Conservation (phyloP, 2,797 vertebrate genomes). For the Phrynocephalus vlangalii region DNA sequence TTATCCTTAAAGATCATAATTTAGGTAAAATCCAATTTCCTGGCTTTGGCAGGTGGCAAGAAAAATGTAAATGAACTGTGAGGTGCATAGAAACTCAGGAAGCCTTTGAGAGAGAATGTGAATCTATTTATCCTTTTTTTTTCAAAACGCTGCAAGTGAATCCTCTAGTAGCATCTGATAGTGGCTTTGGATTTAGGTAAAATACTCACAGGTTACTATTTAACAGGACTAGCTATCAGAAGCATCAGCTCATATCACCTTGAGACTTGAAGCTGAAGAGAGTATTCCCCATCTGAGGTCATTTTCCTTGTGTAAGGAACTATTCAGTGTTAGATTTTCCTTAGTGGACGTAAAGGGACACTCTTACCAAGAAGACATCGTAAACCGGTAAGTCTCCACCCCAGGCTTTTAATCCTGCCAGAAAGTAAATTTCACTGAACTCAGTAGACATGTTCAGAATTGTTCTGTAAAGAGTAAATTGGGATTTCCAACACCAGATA, state of each 20-base stretch:
- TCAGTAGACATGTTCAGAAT: neutral
- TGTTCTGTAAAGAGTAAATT: neutral
- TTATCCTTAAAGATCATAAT: slow-evolving; percentile 77
- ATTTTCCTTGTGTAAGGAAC: neutral
- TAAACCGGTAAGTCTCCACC: neutral
- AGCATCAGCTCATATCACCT: neutral
- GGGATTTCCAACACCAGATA: neutral
- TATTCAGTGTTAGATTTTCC: neutral
- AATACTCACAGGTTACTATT: neutral
- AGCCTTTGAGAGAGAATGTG: slow-evolving; percentile 45
- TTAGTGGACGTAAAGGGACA: neutral
- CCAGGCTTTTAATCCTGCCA: neutral
- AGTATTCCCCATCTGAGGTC: neutral
- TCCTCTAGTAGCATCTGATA: neutral
- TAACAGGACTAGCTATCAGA: neutral
- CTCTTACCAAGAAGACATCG: neutral
- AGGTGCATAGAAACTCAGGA: slow-evolving; percentile 52
- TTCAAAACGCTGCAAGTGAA: neutral
- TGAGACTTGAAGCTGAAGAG: neutral
- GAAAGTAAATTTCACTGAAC: neutral
- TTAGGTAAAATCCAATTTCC: slow-evolving; percentile 80
- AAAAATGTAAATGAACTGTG: slow-evolving; percentile 69
- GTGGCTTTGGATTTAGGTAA: neutral
- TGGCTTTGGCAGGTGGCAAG: slow-evolving; percentile 72
- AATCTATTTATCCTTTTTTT: slow-evolving; percentile 4